phyloP scores from a whole-genome alignment of 2,797 vertebrate species.

The Oceanodroma leucorhoa region DNA sequence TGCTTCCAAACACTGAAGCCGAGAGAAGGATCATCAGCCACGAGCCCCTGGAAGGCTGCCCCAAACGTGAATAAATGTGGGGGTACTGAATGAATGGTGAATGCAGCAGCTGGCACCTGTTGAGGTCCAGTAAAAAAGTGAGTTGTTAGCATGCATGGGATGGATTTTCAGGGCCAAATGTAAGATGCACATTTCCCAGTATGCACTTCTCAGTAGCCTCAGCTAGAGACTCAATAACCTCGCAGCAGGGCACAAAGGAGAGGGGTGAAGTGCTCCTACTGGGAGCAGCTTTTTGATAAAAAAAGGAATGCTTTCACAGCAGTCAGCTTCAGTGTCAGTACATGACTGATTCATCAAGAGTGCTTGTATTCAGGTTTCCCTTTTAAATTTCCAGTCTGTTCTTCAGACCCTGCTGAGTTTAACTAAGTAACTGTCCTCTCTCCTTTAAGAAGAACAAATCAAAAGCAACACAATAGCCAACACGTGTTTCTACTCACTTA shows the following conservation, averaged over 20 bases:
- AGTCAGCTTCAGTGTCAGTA: not conserved
- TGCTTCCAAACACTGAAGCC: not conserved
- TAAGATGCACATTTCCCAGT: not conserved
- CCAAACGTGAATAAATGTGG: not conserved
- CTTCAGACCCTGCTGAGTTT: not conserved
- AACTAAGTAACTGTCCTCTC: not conserved
- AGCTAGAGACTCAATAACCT: not conserved
- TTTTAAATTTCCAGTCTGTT: not conserved
- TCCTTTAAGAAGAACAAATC: not conserved
- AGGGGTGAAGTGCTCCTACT: not conserved
- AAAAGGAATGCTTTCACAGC: not conserved
- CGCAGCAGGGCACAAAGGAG: not conserved
- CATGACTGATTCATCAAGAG: not conserved
- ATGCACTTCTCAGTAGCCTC: not conserved
- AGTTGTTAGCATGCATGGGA: fast-evolving
- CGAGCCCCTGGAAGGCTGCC: not conserved
- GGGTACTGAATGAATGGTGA: not conserved
- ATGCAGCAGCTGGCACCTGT: not conserved
- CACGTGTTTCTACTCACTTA: not conserved
- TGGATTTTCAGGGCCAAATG: not conserved
- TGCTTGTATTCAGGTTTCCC: not conserved
- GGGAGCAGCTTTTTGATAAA: not conserved
- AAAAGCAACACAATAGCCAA: not conserved
- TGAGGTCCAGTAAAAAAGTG: not conserved
- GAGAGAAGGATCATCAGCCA: not conserved